Conservation (phyloP, 2,797 vertebrate genomes). For the Rhinichthys osculus region DNA sequence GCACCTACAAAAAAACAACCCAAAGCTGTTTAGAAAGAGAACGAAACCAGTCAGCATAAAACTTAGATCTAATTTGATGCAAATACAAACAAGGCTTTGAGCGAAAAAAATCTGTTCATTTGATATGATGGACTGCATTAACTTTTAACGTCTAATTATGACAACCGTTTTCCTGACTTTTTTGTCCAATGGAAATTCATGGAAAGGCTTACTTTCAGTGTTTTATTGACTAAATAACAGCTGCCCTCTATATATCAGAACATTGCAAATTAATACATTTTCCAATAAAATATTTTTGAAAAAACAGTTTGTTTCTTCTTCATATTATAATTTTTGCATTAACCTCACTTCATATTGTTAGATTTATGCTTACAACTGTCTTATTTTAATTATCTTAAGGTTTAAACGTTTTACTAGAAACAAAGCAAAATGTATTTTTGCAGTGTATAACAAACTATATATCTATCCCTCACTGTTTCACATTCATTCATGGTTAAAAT, state of each 20-base stretch:
- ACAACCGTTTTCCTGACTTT: not conserved
- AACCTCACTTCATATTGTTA: not conserved
- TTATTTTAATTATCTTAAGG: not conserved
- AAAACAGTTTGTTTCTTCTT: not conserved
- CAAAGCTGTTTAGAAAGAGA: constrained; percentile 4
- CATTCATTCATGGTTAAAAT: not conserved
- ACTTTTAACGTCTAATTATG: not conserved
- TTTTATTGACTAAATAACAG: not conserved
- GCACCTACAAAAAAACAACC: constrained; percentile 80
- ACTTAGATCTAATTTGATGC: not conserved
- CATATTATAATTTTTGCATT: not conserved
- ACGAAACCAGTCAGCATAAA: constrained; percentile 1
- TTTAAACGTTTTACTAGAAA: not conserved
- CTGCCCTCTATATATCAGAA: not conserved
- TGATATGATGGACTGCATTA: not conserved
- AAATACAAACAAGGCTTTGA: not conserved
- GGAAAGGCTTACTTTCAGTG: not conserved
- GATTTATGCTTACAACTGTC: not conserved
- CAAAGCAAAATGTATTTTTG: not conserved
- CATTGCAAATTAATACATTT: not conserved
- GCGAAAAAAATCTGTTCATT: not conserved
- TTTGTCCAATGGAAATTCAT: not conserved
- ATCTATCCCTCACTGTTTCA: not conserved
- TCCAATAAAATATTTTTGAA: not conserved
- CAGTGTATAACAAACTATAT: not conserved